Percentiles rank a stretch among this genome's conserved stretches.
These are phyloP conservation scores for Scrobipalpa costella DNA, from an alignment of 2,888 invertebrate species.

Conservation along the genomic window DNA sequence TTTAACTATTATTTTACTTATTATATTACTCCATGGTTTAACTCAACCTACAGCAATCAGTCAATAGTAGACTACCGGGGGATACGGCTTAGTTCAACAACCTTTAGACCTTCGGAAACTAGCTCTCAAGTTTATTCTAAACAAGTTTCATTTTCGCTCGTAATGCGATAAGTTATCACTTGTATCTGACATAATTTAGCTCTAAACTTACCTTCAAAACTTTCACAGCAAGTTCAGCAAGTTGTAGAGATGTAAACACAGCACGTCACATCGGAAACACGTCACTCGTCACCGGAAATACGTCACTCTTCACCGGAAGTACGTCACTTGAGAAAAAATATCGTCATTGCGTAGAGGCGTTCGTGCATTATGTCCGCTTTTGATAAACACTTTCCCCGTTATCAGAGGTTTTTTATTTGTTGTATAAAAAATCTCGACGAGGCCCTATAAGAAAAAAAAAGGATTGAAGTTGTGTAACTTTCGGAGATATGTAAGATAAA, in stretches of 20 bases:
- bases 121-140: not conserved
- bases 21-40: too few relatives aligned
- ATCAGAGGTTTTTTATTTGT: conserved; percentile 19
- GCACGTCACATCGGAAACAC: not conserved
- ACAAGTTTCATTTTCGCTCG: not conserved
- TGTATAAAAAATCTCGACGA: conserved; percentile 7
- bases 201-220: not conserved
- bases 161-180: not conserved
- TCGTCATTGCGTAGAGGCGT: conserved; percentile 20
- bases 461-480: not conserved
- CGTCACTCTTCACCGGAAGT: not conserved
- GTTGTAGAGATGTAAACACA: not conserved
- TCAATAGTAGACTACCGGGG: too few relatives aligned
- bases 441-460: conserved; percentile 13
- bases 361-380: conserved; percentile 25
- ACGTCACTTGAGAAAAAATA: conserved; percentile 25
- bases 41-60: too few relatives aligned
- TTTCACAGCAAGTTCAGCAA: not conserved
- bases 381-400: conserved; percentile 27
- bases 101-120: not conserved
- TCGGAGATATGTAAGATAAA: not conserved
- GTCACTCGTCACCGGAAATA: not conserved
- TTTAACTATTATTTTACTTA: too few relatives aligned
- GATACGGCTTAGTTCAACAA: too few relatives aligned
- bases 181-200: not conserved